These are phyloP conservation scores for Trichosurus vulpecula DNA, from an alignment of 2,797 vertebrate genomes.

Conservation along the genomic window DNA sequence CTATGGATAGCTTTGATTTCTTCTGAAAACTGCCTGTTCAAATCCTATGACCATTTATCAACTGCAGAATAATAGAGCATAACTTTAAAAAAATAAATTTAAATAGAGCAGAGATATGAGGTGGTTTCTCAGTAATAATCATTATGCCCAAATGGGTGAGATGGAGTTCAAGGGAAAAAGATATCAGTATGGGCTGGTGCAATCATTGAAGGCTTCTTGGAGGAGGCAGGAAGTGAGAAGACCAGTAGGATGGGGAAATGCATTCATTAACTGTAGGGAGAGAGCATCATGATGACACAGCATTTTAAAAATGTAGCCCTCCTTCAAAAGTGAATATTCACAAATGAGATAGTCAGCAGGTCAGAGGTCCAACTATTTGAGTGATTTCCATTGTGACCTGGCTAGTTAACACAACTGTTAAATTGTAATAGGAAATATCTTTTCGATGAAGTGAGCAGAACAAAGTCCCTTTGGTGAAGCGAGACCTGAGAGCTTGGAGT, in stretches of 20 bases:
- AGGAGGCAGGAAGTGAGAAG: neutral
- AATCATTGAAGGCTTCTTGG: neutral
- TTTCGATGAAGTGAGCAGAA: constrained; percentile 57
- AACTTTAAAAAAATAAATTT: neutral
- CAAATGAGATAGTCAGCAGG: neutral
- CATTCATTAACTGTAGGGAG: neutral
- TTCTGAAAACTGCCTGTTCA: neutral
- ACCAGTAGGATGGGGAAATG: neutral
- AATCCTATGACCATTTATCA: neutral
- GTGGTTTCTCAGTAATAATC: neutral
- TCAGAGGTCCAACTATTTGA: constrained; percentile 54
- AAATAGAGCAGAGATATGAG: neutral
- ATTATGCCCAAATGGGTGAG: neutral
- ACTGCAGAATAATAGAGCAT: neutral
- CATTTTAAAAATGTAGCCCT: constrained; percentile 35
- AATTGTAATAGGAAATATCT: constrained; percentile 73
- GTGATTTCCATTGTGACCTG: neutral
- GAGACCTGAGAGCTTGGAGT: neutral
- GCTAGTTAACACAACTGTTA: constrained; percentile 1
- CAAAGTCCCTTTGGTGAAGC: constrained; percentile 65
- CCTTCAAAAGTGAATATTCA: accelerated
- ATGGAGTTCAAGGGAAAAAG: neutral
- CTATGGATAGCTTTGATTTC: neutral
- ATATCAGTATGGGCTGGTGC: neutral
- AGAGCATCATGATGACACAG: accelerated